These are phyloP conservation scores for Macrobrachium nipponense DNA, from an alignment of 1,140 invertebrate species.

Conservation along the genomic window DNA sequence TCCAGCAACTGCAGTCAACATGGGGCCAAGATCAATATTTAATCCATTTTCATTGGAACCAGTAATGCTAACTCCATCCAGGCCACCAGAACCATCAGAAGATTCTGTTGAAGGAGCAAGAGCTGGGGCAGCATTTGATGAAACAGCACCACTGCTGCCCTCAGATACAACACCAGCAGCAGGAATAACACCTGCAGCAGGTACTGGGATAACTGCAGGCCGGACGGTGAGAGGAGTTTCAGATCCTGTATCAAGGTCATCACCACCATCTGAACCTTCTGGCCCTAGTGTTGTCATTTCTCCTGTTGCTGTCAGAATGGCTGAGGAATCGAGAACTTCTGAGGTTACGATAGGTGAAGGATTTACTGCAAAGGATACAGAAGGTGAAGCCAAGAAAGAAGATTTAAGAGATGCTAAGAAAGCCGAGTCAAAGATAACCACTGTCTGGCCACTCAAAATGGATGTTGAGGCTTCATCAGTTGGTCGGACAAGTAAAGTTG, in stretches of 20 bases:
- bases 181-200: slow-evolving; percentile 6
- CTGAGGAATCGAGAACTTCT: background rate
- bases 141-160: background rate
- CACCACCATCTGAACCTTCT: too few species aligned
- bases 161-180: background rate
- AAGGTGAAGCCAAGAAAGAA: slow-evolving; percentile 44
- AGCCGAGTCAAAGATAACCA: slow-evolving; percentile 54
- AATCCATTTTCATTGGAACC: slow-evolving; percentile 64
- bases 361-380: slow-evolving; percentile 55
- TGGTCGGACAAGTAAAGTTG: slow-evolving; percentile 44
- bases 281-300: too few species aligned
- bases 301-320: background rate
- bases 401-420: slow-evolving; percentile 60
- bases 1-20: slow-evolving; percentile 66
- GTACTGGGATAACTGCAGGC: background rate
- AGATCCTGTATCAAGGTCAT: background rate
- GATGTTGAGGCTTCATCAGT: slow-evolving; percentile 50
- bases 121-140: slow-evolving; percentile 5
- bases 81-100: slow-evolving; percentile 60
- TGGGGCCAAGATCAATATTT: slow-evolving; percentile 65
- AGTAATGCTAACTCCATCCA: slow-evolving; percentile 64
- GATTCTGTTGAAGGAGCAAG: slow-evolving; percentile 1
- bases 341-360: slow-evolving; percentile 42
- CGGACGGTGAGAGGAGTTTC: background rate
- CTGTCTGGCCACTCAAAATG: slow-evolving; percentile 44